Base-by-base conservation (phyloP, 2,113 vertebrate genomes). In the Tamias sibiricus region DNA sequence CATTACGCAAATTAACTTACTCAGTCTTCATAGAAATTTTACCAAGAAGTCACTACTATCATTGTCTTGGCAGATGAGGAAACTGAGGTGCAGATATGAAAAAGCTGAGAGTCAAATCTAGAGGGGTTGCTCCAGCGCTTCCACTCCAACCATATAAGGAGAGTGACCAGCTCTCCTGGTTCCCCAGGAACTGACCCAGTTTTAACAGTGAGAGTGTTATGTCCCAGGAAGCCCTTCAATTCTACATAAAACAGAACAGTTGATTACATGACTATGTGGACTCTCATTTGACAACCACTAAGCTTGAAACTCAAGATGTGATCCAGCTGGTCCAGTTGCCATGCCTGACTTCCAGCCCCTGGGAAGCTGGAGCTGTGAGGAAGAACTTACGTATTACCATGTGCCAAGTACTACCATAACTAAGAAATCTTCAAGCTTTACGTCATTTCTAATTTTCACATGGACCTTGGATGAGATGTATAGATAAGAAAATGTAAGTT, bases 1-100 rank as follows among this genome's bases (percentile, higher is more conserved):
- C 7, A 42, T 37, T 49, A 32, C n/a, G 9, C 57, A 64, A 10
- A 74, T 35, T 54, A 71, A 62, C 5, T 59, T 76, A 52, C 14
- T 94, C 76, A 80, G 52, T 42, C 52, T 71, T 93, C 35, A 54
- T 88, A 71, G 87, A 19, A 42, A 77, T 20, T 77, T 91, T 81
- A 59, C 2, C 69, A 62, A 68, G 14, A 76, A 62, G 52, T 49
- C 19, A 76, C 20, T 59, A 37, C n/a, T 52, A 80, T 74, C n/a
- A 14, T 26, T 49, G 9, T 47, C 64, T 95, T 89, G 88, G 35
- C 1, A 62, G 47, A 71, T 2, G 2, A 87, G 26, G 49, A 92
- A 90, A 88, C 52, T 35, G 35, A 97, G 6, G 32, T 69, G 16
- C 6, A 44, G 6, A 35, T 4, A 77, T 16, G 8, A 28, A 9